Evolutionary conservation across 1,140 invertebrate species (phyloP).

Genomic region (Papilio glaucus): DNA sequence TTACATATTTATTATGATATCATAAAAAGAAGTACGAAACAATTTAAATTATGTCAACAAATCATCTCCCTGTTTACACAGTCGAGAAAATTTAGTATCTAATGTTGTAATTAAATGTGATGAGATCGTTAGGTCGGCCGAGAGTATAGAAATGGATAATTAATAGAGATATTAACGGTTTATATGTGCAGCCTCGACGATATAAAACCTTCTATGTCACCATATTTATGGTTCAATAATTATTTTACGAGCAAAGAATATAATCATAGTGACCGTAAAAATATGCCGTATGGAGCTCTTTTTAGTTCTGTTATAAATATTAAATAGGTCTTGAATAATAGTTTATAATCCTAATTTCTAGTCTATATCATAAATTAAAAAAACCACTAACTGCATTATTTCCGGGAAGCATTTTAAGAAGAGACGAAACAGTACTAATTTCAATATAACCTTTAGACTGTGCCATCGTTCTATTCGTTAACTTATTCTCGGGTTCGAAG

Average conservation of each 20-base stretch:
- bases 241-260: constrained; percentile 4
- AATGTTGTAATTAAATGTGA: constrained; percentile 23
- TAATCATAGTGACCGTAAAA: not conserved
- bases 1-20: not conserved
- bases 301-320: not conserved
- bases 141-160: constrained; percentile 31
- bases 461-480: no score
- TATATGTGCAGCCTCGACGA: not conserved
- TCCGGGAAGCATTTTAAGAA: no score
- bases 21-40: not conserved
- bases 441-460: no score
- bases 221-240: constrained; percentile 8
- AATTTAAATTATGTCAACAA: not conserved
- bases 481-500: no score
- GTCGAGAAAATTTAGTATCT: not conserved
- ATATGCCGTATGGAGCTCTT: constrained; percentile 4
- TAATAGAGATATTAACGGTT: constrained; percentile 20
- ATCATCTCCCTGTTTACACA: not conserved
- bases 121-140: constrained; percentile 7
- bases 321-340: no score
- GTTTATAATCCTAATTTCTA: no score
- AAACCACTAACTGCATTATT: no score
- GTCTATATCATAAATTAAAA: no score
- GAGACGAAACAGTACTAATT: no score
- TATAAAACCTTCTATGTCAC: constrained; percentile 25